Base-by-base conservation (phyloP, 1,140 invertebrate species). In the Pentalonia nigronervosa region DNA sequence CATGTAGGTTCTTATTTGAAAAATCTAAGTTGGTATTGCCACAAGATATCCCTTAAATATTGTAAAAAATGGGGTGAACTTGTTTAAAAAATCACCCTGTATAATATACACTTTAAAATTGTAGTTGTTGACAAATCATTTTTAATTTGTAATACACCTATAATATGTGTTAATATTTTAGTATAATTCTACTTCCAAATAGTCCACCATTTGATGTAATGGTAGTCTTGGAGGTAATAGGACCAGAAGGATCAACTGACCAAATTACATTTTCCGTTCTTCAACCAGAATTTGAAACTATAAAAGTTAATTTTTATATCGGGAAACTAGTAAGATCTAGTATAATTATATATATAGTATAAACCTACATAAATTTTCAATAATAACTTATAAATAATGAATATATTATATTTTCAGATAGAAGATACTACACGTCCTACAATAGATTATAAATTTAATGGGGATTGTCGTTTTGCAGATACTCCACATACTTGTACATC, bases 371-470 rank as follows among this genome's bases (percentile, higher is more conserved):
- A 60, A 7, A 47, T 67, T 47, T 45, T 21, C 11, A 20, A 25
- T n/a, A n/a, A 25, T 47, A 81, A 53, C 76, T 83, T 23, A n/a
- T 81, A 4, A 11, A 14, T 91, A 83, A 50, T 89, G 48, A 45
- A 23, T 60, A 76, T 53, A 50, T 50, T 45, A 90, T 34, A 83
- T 91, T 81, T 86, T 36, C 93, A 94, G 94, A 50, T n/a, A 84
- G 94, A 88, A 50, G 94, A 94, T 86, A 92, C 91, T 8, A 91
- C 90, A 60, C 86, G 86, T 34, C 94, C 94, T 23, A 93, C 94
- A 50, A 93, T 94, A 47, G 92, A 93, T 84, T 94, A 94, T 92
- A 94, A 34, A 53, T 94, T 93, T 67, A 94, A 94, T 88, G 94
- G 94, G 45, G 94, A 94, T 90, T 94, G 94, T 76, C 76, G 93